Conservation (phyloP, 2,797 vertebrate species). For the Leucoraja ocellata region DNA sequence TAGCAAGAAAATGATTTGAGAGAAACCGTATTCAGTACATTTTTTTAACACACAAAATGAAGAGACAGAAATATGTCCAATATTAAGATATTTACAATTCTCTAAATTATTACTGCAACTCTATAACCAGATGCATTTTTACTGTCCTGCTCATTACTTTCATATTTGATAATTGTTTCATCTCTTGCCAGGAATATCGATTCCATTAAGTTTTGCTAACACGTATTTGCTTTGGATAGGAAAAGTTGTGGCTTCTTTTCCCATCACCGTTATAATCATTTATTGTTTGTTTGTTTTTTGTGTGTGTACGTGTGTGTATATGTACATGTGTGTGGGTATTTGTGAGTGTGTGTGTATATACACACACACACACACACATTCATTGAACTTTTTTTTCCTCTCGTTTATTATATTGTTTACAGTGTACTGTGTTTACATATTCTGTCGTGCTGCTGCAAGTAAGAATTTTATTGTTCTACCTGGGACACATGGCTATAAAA, state of each 20-base stretch:
- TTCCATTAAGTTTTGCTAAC: neutral
- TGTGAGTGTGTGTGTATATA: too few species aligned
- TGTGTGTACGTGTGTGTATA: too few species aligned
- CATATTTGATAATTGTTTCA: neutral
- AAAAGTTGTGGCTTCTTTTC: neutral
- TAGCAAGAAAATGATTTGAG: neutral
- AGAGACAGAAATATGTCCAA: neutral
- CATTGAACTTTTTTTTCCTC: too few species aligned
- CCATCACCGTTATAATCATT: neutral
- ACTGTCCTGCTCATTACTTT: neutral
- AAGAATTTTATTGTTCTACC: too few species aligned
- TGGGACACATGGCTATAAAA: too few species aligned
- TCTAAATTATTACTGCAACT: neutral
- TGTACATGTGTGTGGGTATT: too few species aligned
- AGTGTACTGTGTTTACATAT: too few species aligned
- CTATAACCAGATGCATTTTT: neutral
- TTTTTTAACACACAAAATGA: conserved; percentile 3
- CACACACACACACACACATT: too few species aligned
- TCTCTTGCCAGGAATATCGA: neutral
- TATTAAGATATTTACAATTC: conserved; percentile 27
- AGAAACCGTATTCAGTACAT: neutral
- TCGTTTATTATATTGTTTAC: too few species aligned
- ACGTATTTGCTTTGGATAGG: neutral
- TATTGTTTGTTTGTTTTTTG: too few species aligned
- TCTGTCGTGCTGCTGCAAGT: too few species aligned